Conservation (phyloP, 2,888 invertebrate species). For the Abrostola tripartita region DNA sequence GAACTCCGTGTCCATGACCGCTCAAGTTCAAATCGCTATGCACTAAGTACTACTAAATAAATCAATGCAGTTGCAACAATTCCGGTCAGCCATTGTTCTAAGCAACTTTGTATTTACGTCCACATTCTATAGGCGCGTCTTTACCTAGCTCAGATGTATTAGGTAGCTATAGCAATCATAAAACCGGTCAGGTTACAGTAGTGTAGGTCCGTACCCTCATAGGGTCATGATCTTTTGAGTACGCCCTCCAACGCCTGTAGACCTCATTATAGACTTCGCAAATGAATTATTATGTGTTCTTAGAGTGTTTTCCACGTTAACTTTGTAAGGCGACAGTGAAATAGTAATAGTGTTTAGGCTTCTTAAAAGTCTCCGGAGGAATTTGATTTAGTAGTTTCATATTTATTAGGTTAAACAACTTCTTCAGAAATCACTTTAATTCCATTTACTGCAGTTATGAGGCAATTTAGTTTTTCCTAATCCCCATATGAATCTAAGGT, state of each 20-base stretch:
- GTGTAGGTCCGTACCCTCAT: constrained; percentile 35
- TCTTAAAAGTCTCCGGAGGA: too few relatives aligned
- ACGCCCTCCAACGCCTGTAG: constrained; percentile 49
- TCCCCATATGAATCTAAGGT: background rate
- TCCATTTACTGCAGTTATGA: too few relatives aligned
- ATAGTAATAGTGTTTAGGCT: too few relatives aligned
- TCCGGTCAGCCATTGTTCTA: constrained; percentile 13
- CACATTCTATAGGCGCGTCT: constrained; percentile 15
- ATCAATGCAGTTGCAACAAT: constrained; percentile 21
- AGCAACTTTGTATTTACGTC: background rate
- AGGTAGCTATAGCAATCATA: constrained; percentile 38
- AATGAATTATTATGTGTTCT: constrained; percentile 40
- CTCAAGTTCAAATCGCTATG: constrained; percentile 24
- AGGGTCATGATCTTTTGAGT: constrained; percentile 47
- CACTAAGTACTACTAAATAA: constrained; percentile 18
- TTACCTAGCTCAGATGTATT: constrained; percentile 27
- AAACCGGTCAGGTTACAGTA: constrained; percentile 50
- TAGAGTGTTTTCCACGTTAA: constrained; percentile 32
- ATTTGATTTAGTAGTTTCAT: too few relatives aligned
- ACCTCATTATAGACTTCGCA: constrained; percentile 48
- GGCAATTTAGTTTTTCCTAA: too few relatives aligned
- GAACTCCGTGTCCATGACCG: constrained; percentile 6
- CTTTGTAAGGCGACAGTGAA: background rate
- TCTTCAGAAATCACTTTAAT: too few relatives aligned
- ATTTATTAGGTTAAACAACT: too few relatives aligned